Evolutionary conservation across 2,888 invertebrate species (phyloP), one percentile per base, ranked within the genome.

Genomic region (Nomada fucata): DNA sequence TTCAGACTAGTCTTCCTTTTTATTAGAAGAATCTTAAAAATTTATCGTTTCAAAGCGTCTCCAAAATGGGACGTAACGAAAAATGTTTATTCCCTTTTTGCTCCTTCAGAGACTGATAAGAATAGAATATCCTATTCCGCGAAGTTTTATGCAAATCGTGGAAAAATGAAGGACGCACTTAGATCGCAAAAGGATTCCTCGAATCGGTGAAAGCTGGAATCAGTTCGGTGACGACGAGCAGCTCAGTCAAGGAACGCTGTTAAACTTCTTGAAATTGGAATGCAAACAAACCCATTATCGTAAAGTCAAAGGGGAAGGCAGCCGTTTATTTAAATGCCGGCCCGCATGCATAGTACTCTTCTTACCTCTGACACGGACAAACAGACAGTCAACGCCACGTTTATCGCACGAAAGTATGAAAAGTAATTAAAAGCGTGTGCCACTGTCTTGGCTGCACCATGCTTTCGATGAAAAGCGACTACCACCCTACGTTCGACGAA

Each of bases 241-340:
- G 69, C 9, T 20, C 67, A 79, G 84, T 76, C 75, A 75, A 72
- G 67, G 78, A 86, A 87, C 86, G 86, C 89, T 88, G 90, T 90
- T 89, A 89, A 89, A 90, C 89, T 91, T 91, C 88, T 92, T 89
- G 88, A 89, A 92, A 92, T 91, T 91, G 89, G 89, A 91, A 91
- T 89, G 89, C 91, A 92, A 92, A 92, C 92, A 91, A 92, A 92
- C 89, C 91, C 87, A 92, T 92, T 92, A 92, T 90, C 90, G 89
- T 87, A 87, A 91, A 92, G 91, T 90, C 90, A 92, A 91, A 90
- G 87, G 89, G 90, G 89, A 90, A 90, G 91, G 90, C 90, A 89
- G 89, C 83, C 88, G 89, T 92, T 90, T 91, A 88, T 91, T 90
- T 91, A 89, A 90, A 92, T 89, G 88, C 89, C 50, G 85, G 88